Evolutionary conservation across 2,888 invertebrate species (phyloP).

Genomic region (Acrocera orbiculus): DNA sequence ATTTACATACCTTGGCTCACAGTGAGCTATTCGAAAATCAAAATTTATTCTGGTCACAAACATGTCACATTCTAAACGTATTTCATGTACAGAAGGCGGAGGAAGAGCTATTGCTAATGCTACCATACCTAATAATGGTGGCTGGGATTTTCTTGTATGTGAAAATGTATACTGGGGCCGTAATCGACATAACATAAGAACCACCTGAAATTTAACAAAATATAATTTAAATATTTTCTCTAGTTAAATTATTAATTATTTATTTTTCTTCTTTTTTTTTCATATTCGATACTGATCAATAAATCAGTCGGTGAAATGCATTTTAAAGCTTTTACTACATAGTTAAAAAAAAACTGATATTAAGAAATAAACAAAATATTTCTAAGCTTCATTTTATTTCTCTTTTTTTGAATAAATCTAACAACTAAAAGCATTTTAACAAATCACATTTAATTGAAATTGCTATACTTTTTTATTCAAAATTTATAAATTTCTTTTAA

Average conservation of each 20-base stretch:
- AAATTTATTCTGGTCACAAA: conserved; percentile 93
- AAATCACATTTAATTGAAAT: no score
- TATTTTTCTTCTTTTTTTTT: conserved; percentile 1
- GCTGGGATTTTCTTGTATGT: conserved; percentile 71
- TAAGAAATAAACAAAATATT: no score
- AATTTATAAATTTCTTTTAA: no score
- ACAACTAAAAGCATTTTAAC: no score
- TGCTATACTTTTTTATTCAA: no score
- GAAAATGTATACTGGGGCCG: conserved; percentile 88
- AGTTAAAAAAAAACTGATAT: no score
- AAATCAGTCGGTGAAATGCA: conserved; percentile 33
- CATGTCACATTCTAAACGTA: conserved; percentile 85
- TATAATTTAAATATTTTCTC: no score
- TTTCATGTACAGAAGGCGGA: conserved; percentile 93
- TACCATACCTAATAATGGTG: conserved; percentile 81
- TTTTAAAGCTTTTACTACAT: no score
- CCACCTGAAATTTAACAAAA: conserved; percentile 51
- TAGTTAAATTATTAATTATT: background rate
- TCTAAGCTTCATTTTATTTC: no score
- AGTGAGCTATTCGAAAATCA: conserved; percentile 91
- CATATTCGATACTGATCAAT: conserved; percentile 34
- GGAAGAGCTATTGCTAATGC: conserved; percentile 90
- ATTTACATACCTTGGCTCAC: conserved; percentile 72
- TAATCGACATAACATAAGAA: conserved; percentile 76
- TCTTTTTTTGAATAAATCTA: no score